Base-by-base conservation (phyloP, 2,113 vertebrate genomes). In the Acrocephalus kingi region DNA sequence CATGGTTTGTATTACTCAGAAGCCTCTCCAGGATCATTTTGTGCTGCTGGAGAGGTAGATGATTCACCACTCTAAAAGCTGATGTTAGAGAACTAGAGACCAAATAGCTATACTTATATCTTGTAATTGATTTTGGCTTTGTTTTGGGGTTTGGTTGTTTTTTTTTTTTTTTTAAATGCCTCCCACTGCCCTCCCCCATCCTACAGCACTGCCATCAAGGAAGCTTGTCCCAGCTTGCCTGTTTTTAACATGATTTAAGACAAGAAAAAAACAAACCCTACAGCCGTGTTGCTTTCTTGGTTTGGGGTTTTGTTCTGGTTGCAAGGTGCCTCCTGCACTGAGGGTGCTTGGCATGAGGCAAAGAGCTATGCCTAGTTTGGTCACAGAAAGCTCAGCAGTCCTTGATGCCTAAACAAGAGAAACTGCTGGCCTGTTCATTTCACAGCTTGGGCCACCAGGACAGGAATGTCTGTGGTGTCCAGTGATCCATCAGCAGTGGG, bases 121-220 rank as follows among this genome's bases (percentile, higher is more conserved):
- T 93, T 81, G n/a, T 75, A 76, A 94, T 80, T 92, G 75, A 94
- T 93, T 88, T 95, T 72, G 61, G 81, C 73, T 94, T 95, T 95
- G 91, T 51, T 94, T 90, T 59, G 59, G 52, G 67, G 72, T 88
- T 92, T 88, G 56, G 6, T 33, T 73, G 31, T 13, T 69, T 88
- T n/a, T 17, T 69, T 35, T 76, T 13, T 69, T 88, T n/a, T 17
- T 69, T 35, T 76, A 10, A 4, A 71, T 93, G 76, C 79, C 68
- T 95, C 79, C 92, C 51, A 62, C 77, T 81, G 24, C 68, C 52
- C 75, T 87, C 41, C 55, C 78, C 61, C 62, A 22, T 67, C 59
- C 64, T 48, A 49, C 55, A 79, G 51, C 46, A 73, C 69, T 73
- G 58, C 79, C 76, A 62, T 71, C 64, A 45, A 61, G 61, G 64